Base-by-base conservation (phyloP, 2,113 vertebrate genomes). In the Callipepla californica region DNA sequence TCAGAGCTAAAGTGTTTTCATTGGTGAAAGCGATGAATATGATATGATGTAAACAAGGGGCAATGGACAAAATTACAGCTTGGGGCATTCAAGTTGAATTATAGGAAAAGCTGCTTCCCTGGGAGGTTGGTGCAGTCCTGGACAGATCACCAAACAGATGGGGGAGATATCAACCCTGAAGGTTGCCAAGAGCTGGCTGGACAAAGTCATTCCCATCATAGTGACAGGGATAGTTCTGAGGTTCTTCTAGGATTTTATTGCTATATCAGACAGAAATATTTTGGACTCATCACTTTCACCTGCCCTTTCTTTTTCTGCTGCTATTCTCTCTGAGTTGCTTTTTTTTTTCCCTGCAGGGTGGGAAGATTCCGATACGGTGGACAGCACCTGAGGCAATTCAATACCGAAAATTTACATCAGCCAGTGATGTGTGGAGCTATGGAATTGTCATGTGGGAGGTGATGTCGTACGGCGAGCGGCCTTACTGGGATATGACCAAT, bases 401-500 rank as follows among this genome's bases (percentile, higher is more conserved):
- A 83, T 98, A 98, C 94, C 93, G 98, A 9, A 98, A 98, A 59
- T 98, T 98, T 96, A 98, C 98, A 21, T 98, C 98, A 0, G 98
- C 98, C 95, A 98, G 98, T 0, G 98, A 98, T 0, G 98, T 97
- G 38, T 98, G 98, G 98, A 98, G 98, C 94, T 98, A 98, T 0
- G 98, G 98, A 0, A 98, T 98, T 0, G 98, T 98, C 90, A 98
- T 98, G 98, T 98, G 98, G 98, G 98, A 98, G 75, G 98, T 98
- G 93, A 98, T 98, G 98, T 98, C 98, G 3, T 98, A 98, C 0
- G 98, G 98, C n/a, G 98, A 98, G 79, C 76, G 98, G 59, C 98
- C 98, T 32, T 98, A 98, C 97, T 98, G 98, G 98, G 98, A 98
- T 73, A 98, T 98, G 98, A 98, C 98, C 95, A 98, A 98, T 83